Evolutionary conservation across 2,888 invertebrate genomes (phyloP), one percentile per base, ranked within the genome.

Genomic region (Clostera curtula): DNA sequence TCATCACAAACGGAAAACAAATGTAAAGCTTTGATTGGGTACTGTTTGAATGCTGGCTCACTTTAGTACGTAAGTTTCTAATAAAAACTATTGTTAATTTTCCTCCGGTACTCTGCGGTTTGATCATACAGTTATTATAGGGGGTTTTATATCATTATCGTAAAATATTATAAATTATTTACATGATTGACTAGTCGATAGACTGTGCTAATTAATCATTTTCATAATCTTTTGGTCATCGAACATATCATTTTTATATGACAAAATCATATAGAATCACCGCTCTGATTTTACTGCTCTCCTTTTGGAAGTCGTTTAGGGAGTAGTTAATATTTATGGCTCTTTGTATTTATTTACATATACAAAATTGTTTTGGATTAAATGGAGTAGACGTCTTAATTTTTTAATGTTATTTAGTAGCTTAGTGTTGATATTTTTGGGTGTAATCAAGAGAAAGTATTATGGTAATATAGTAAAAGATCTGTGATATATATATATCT

Each of bases 11-110:
- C 48, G 43, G 47, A 49, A 53, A 55, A 51, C 42, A 31, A 19
- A 21, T 3, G 56, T 76, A 77, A 82, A 82, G 82, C 82, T 83
- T 80, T 82, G 82, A 80, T 83, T 80, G 80, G 70, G 65, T 66
- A 70, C 64, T 71, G 77, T 73, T 73, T 70, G 70, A 63, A 70
- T 65, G 73, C 68, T 66, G 70, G 72, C 67, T 70, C 65, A 67
- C 56, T 59, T 60, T 70, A 71, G 67, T 51, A 45, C 49, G 47
- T 71, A 69, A 67, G 66, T 48, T 61, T 55, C 46, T 39, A 48
- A 43, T 18, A 36, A 54, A 53, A 57, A 56, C 49, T 59, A 50
- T 45, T 58, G 43, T 57, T 56, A 56, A 56, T 59, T 49, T 64
- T 68, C 55, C 58, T 40, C 45, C 66, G 71, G 73, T 72, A 71